Evolutionary conservation across 2,113 vertebrate species (phyloP), one percentile per base, ranked within the genome.

Genomic region (Sceloporus undulatus): DNA sequence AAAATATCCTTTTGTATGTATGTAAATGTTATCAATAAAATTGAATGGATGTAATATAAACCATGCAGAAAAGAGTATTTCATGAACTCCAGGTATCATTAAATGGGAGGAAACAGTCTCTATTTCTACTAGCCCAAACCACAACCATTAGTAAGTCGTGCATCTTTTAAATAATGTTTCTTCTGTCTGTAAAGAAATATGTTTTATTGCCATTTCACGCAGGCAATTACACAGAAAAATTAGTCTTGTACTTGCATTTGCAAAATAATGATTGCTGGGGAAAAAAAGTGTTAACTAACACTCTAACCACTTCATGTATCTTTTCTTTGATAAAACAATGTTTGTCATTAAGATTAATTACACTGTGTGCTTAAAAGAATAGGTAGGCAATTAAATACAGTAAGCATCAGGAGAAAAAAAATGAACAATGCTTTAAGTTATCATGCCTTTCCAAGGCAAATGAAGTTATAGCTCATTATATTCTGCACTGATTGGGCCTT

Each of bases 11-110:
- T 75, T 74, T 40, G 13, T 73, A 34, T 73, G 71, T 68, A 8
- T 68, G 4, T 68, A 23, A 16, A 68, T 79, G 52, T 19, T 3
- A 79, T 19, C 18, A 48, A 79, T 79, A 79, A 91, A 76, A 56
- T 82, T 19, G 62, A 89, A 66, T 79, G 25, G 4, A 54, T 82
- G 23, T 23, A 77, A 78, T 40, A 79, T 21, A 68, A 68, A 66
- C 27, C 18, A 11, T 76, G 19, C 34, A 68, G 66, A 68, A 68
- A 16, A 25, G 3, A 68, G 40, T 14, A 79, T 5, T 79, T 54
- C 71, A 27, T 77, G 5, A 0, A 1, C 23, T 5, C 62, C 11
- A 2, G 75, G 11, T 77, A 11, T 5, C 0, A 0, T 54, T 87
- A 9, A 71, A 56, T 62, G 11, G 54, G 48, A 66, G 29, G 54